phyloP scores from a whole-genome alignment of 2,113 vertebrate genomes.

The Aphyosemion australe region DNA sequence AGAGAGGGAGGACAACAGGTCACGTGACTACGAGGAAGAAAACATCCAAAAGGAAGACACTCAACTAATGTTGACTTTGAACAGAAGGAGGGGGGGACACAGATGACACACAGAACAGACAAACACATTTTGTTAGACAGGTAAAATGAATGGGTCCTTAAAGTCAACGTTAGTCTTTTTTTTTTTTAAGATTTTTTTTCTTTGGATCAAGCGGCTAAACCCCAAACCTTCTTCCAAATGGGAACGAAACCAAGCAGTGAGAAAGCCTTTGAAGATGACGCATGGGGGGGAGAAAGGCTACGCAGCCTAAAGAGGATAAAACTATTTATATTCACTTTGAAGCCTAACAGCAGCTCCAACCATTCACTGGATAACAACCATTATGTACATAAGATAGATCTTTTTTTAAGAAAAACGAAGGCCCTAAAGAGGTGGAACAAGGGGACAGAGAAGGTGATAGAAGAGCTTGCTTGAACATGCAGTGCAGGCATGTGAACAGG shows the following conservation, averaged over 20 bases:
- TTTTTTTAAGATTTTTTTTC: conserved; percentile 33
- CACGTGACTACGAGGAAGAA: conserved; percentile 74
- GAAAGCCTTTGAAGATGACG: conserved; percentile 64
- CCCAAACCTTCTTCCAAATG: conserved; percentile 77
- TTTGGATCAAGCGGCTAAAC: conserved; percentile 73
- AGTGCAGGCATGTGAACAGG: conserved; percentile 82
- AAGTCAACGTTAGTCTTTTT: conserved; percentile 81
- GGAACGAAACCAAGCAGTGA: conserved; percentile 71
- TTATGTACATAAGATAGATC: conserved; percentile 13
- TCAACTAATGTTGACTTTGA: conserved; percentile 83
- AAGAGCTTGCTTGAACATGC: conserved; percentile 80
- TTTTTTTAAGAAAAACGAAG: conserved; percentile 31
- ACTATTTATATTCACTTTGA: conserved; percentile 52
- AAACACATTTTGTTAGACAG: conserved; percentile 77
- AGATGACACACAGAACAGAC: conserved; percentile 78
- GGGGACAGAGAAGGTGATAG: conserved; percentile 70
- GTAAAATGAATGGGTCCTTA: conserved; percentile 79
- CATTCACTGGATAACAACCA: conserved; percentile 56
- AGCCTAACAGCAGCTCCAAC: conserved; percentile 50
- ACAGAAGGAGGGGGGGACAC: conserved; percentile 67
- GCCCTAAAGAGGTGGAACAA: conserved; percentile 36
- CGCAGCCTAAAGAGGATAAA: conserved; percentile 46
- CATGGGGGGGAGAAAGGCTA: conserved; percentile 31
- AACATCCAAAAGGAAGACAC: conserved; percentile 80
- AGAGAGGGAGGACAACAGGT: conserved; percentile 76